These are phyloP conservation scores for Brachionus rubens DNA, from an alignment of 1,140 invertebrate genomes.

Conservation along the genomic window DNA sequence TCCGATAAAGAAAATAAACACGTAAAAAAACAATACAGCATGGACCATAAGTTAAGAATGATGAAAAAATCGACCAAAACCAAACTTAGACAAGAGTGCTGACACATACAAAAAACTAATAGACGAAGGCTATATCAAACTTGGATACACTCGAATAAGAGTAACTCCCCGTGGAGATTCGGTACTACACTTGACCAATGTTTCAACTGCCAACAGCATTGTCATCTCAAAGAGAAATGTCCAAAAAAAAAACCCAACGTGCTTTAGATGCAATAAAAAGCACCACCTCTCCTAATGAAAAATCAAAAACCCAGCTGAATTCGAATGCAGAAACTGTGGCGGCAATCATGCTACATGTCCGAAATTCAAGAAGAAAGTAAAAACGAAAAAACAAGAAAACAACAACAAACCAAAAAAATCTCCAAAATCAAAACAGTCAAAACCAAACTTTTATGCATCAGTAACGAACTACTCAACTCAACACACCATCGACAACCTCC, in stretches of 20 bases:
- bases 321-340: neutral
- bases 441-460: neutral
- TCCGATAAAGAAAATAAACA: neutral
- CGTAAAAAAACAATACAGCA: neutral
- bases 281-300: neutral
- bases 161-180: neutral
- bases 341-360: too few species aligned
- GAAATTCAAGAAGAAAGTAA: constrained; percentile 2
- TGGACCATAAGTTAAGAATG: neutral
- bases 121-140: neutral
- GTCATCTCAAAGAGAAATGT: neutral
- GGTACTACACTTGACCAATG: neutral
- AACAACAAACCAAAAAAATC: neutral
- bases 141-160: constrained; percentile 1
- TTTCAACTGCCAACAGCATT: neutral
- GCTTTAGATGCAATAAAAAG: neutral
- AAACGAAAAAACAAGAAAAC: neutral
- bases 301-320: neutral
- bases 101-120: neutral
- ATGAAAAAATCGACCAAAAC: neutral
- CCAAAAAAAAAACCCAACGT: neutral
- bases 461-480: neutral
- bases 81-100: neutral
- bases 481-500: neutral
- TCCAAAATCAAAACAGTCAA: neutral